These are phyloP conservation scores for Atherinomorus stipes DNA, from an alignment of 2,113 vertebrate species.

Conservation along the genomic window DNA sequence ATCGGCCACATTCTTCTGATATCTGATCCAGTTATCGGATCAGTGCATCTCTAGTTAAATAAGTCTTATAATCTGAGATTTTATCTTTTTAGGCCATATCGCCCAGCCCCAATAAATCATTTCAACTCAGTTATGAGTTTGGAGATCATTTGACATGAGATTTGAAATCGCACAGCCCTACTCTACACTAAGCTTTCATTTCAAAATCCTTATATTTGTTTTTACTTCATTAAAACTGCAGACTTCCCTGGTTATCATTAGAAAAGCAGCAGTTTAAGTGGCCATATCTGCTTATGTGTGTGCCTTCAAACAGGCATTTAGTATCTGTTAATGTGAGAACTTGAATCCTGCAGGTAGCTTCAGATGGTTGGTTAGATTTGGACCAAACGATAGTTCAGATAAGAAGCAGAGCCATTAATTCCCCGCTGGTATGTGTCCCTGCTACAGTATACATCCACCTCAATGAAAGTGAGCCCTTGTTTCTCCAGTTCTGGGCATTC, in stretches of 20 bases:
- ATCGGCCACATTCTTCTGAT: too few species aligned
- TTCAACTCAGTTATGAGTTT: too few species aligned
- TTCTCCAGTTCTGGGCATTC: slow-evolving; percentile 56
- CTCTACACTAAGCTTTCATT: neutral
- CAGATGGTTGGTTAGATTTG: slow-evolving; percentile 1
- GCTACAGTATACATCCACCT: slow-evolving; percentile 59
- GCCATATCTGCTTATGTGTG: neutral
- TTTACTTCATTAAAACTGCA: neutral
- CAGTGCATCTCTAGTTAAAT: too few species aligned
- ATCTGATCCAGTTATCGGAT: too few species aligned
- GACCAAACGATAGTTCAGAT: slow-evolving; percentile 11
- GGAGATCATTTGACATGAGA: too few species aligned
- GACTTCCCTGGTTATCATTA: neutral
- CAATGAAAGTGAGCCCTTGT: slow-evolving; percentile 77
- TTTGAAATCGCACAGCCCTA: too few species aligned
- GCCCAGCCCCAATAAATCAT: too few species aligned
- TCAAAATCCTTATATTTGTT: neutral
- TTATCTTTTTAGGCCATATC: too few species aligned
- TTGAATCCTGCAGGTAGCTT: slow-evolving; percentile 20
- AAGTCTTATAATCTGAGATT: too few species aligned
- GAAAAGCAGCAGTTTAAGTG: neutral
- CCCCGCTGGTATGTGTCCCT: slow-evolving; percentile 52
- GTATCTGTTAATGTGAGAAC: slow-evolving; percentile 2
- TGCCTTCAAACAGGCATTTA: neutral
- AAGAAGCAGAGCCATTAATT: slow-evolving; percentile 41